phyloP scores from a whole-genome alignment of 2,888 invertebrate species.

The Phytoseiulus persimilis region DNA sequence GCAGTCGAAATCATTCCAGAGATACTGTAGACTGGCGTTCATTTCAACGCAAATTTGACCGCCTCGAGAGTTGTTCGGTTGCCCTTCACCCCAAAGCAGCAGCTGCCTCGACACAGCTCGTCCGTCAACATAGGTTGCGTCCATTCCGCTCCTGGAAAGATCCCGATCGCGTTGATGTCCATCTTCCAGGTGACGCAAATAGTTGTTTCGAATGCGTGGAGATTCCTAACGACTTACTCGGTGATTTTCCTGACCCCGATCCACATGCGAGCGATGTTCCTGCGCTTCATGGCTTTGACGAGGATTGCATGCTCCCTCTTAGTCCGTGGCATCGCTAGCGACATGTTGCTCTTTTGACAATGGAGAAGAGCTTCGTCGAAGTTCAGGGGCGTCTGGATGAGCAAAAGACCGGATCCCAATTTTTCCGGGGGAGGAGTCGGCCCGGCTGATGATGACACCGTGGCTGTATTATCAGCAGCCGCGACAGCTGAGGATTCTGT shows the following conservation, averaged over 20 bases:
- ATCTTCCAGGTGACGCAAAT: neutral
- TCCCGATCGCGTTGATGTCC: neutral
- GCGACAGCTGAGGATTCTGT: neutral
- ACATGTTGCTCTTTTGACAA: conserved; percentile 42
- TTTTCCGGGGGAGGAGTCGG: neutral
- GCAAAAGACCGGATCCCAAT: conserved; percentile 7
- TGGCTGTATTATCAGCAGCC: neutral
- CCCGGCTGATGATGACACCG: neutral
- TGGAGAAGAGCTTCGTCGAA: conserved; percentile 43
- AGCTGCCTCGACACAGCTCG: conserved; percentile 40
- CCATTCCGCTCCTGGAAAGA: conserved; percentile 13
- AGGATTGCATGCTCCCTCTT: conserved; percentile 42
- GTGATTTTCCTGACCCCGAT: conserved; percentile 40
- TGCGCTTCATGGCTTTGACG: conserved; percentile 36
- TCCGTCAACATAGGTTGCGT: conserved; percentile 39
- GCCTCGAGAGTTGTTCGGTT: conserved; percentile 45
- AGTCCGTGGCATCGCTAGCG: conserved; percentile 43
- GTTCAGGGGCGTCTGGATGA: conserved; percentile 42
- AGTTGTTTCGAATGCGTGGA: too few species aligned
- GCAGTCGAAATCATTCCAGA: conserved; percentile 45
- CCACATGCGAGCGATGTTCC: conserved; percentile 17
- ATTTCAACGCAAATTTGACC: conserved; percentile 44
- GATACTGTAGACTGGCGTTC: conserved; percentile 43
- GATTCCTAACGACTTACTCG: conserved; percentile 39
- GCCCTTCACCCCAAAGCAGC: conserved; percentile 44